A percentile compares a stretch with the other conserved stretches of the same genome.
Evolutionary conservation across 2,888 invertebrate species (phyloP).

Genomic region (Melanostoma mellinum): DNA sequence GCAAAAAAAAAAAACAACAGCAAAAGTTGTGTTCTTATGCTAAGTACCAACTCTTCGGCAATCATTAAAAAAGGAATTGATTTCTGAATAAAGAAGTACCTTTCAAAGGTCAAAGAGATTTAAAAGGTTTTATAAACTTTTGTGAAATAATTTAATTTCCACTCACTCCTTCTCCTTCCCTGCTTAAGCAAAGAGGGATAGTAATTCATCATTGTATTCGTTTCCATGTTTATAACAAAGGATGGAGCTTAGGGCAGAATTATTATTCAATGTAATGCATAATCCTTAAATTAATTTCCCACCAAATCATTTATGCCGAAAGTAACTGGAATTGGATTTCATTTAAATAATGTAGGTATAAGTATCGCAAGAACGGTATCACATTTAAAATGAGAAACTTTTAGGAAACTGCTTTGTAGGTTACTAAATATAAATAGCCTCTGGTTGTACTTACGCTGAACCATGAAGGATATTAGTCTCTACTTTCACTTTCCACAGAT

Average conservation of each 20-base stretch:
- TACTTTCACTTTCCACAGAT: too few species aligned
- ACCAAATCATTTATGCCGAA: too few species aligned
- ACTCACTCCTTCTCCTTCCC: constrained; percentile 11
- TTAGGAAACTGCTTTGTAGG: too few species aligned
- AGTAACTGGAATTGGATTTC: too few species aligned
- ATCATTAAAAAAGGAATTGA: constrained; percentile 24
- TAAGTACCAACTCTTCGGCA: constrained; percentile 15
- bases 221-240: constrained; percentile 23
- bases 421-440: too few species aligned
- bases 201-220: constrained; percentile 16
- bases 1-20: constrained; percentile 3
- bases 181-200: not conserved
- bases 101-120: not conserved
- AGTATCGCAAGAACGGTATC: too few species aligned
- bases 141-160: constrained; percentile 29
- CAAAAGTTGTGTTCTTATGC: constrained; percentile 5
- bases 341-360: too few species aligned
- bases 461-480: too few species aligned
- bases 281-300: not conserved
- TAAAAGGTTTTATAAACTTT: constrained; percentile 19
- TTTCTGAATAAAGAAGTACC: too few species aligned
- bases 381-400: too few species aligned
- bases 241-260: constrained; percentile 16
- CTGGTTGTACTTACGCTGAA: too few species aligned
- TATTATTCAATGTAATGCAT: constrained; percentile 4